Evolutionary conservation across 2,113 vertebrate genomes (phyloP).

Genomic region (Gopherus evgoodei): DNA sequence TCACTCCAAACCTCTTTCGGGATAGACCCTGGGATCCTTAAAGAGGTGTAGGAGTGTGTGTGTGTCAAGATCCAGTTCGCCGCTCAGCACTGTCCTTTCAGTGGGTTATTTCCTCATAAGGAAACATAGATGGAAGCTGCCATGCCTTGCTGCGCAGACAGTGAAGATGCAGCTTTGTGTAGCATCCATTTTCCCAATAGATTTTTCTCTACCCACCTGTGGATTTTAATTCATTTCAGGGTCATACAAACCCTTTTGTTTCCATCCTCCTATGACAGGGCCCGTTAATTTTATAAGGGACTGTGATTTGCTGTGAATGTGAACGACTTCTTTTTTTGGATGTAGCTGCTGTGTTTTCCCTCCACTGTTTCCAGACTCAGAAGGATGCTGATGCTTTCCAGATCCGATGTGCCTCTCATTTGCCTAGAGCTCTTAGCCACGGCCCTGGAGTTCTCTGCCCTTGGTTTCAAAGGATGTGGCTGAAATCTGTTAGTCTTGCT

Average conservation of each 20-base stretch:
- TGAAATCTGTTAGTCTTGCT: neutral
- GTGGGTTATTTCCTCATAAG: neutral
- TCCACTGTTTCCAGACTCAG: neutral
- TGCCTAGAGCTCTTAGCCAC: rapidly evolving
- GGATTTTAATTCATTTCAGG: neutral
- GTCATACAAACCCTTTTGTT: neutral
- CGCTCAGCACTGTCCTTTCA: neutral
- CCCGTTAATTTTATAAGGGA: too few species aligned
- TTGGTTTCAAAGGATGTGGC: neutral
- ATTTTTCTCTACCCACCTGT: neutral
- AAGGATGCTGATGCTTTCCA: neutral
- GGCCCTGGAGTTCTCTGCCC: too few species aligned
- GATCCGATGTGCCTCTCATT: neutral
- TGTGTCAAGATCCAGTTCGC: neutral
- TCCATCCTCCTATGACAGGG: neutral
- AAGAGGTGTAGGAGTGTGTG: rapidly evolving
- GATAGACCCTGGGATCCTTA: neutral
- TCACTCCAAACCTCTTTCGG: rapidly evolving
- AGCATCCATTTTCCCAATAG: too few species aligned
- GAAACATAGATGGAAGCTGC: neutral
- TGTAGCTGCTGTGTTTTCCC: neutral
- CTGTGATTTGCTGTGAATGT: neutral
- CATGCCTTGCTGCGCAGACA: rapidly evolving
- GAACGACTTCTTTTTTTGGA: neutral
- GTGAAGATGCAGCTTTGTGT: neutral